Conservation (phyloP, 2,888 invertebrate species). For the Agrochola macilenta region DNA sequence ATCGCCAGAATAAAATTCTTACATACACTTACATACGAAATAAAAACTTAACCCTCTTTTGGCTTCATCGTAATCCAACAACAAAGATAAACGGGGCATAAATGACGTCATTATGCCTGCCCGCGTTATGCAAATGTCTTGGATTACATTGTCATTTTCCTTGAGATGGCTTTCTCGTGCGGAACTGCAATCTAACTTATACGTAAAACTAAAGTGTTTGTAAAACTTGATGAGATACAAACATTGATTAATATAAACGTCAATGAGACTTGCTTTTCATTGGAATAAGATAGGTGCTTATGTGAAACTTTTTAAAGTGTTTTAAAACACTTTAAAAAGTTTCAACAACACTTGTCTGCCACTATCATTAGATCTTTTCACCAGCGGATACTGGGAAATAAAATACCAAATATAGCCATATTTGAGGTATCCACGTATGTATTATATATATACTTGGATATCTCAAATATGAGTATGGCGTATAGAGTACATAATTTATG, state of each 20-base stretch:
- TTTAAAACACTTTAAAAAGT: neutral
- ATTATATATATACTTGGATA: too few species aligned
- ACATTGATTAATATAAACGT: constrained; percentile 16
- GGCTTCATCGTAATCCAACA: constrained; percentile 55
- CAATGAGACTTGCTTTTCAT: neutral
- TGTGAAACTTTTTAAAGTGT: too few species aligned
- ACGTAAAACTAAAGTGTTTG: constrained; percentile 15
- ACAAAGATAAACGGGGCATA: constrained; percentile 62
- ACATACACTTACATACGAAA: constrained; percentile 52
- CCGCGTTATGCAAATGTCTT: constrained; percentile 59
- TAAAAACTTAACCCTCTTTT: constrained; percentile 50
- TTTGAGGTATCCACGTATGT: neutral
- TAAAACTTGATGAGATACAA: constrained; percentile 24
- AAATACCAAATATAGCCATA: neutral
- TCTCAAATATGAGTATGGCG: too few species aligned
- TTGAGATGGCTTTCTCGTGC: constrained; percentile 54
- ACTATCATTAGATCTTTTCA: neutral
- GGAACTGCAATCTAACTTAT: constrained; percentile 57
- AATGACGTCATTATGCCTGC: constrained; percentile 52
- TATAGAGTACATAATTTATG: neutral
- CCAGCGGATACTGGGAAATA: neutral
- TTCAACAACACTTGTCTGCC: neutral
- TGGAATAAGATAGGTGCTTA: neutral
- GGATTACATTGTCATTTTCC: constrained; percentile 60
- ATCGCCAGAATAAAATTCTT: constrained; percentile 46